phyloP scores from a whole-genome alignment of 2,888 invertebrate genomes.

The Ormyrus nitidulus region DNA sequence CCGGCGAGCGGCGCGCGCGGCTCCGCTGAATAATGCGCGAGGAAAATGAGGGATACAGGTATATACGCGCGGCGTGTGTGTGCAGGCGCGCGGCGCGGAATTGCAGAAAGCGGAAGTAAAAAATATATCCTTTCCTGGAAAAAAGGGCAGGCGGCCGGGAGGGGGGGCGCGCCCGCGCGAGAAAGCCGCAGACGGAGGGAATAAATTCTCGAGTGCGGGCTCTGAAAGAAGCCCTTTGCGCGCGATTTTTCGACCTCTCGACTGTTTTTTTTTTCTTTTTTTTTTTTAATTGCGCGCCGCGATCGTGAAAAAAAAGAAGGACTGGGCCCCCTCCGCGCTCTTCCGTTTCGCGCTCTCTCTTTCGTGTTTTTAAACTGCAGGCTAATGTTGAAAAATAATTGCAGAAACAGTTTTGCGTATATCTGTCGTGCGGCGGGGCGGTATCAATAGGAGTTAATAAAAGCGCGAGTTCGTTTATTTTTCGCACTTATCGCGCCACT shows the following conservation, averaged over 20 bases:
- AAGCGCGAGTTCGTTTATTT: too few species aligned
- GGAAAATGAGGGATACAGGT: background rate
- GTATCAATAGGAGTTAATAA: too few species aligned
- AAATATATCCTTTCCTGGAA: constrained; percentile 44
- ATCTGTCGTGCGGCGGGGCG: too few species aligned
- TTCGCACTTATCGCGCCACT: too few species aligned
- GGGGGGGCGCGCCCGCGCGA: background rate
- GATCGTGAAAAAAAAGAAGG: constrained; percentile 33
- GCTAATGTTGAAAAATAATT: background rate
- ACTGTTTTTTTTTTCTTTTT: too few species aligned
- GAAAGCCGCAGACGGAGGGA: background rate
- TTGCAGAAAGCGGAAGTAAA: constrained; percentile 56
- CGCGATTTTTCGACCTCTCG: too few species aligned
- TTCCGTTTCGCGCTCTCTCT: background rate
- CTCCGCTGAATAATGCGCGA: constrained; percentile 35
- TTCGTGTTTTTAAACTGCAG: too few species aligned
- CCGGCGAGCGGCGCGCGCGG: background rate
- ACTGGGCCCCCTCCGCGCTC: background rate
- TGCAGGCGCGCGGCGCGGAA: constrained; percentile 6
- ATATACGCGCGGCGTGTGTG: background rate
- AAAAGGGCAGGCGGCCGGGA: background rate
- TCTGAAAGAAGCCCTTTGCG: too few species aligned
- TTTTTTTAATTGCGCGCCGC: background rate
- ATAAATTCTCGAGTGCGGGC: constrained; percentile 5
- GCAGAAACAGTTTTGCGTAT: background rate